Evolutionary conservation across 2,797 vertebrate genomes (phyloP), one percentile per base, ranked within the genome.

Genomic region (Champsocephalus gunnari): DNA sequence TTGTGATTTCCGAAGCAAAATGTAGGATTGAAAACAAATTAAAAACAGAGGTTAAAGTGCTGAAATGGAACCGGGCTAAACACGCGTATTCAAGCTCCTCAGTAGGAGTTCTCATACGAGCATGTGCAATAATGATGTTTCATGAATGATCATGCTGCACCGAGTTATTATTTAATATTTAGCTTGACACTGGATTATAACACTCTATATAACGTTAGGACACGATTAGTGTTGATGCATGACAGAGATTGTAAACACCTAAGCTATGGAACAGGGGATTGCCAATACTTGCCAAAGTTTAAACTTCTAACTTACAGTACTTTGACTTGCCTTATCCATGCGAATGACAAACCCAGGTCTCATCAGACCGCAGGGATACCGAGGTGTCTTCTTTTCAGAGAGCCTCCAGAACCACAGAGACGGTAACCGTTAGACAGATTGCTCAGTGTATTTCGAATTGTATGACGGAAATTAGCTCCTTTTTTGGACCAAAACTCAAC

Each of bases 201-300:
- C 79, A 82, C 69, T 87, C 83, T 68, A 76, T 49, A 50, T 67
- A 75, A 84, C 57, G 32, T 78, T 84, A 86, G 70, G 79, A 87
- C 84, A 90, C 83, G 38, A 66, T 90, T 79, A 82, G 85, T 93
- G 84, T 87, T 82, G 60, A 85, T 91, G 92, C 92, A 94, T 95
- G 91, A 87, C 75, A 81, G 75, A 77, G 82, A 80, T 79, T 79
- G 68, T 85, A 34, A 72, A 86, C 34, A 79, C 53, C 45, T 63
- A 83, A 74, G 69, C 53, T 71, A 78, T 74, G 65, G 85, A 82
- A 85, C 83, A 73, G 67, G 82, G 80, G 73, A 69, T 80, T 81
- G 73, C 92, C 89, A 88, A 86, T 88, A 90, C 90, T 92, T 93
- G 94, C 94, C 95, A 95, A 95, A 94, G 91, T 95, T 95, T 94